Conservation (phyloP, 2,113 vertebrate species). For the Silurus asotus region DNA sequence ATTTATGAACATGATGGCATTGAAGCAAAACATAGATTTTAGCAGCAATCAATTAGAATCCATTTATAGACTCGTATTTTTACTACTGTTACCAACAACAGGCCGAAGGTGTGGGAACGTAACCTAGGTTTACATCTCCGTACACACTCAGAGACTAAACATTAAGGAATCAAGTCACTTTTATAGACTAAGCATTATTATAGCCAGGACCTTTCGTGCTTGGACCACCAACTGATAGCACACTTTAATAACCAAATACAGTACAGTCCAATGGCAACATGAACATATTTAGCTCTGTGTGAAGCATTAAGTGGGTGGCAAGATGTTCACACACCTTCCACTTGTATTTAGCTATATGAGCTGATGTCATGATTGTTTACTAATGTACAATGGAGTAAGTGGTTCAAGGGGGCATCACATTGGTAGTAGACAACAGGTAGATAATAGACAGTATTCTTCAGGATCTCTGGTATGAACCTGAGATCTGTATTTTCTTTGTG, state of each 20-base stretch:
- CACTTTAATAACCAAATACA: neutral
- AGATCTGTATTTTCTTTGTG: neutral
- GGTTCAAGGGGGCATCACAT: neutral
- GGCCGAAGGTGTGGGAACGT: neutral
- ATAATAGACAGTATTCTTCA: neutral
- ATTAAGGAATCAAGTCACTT: neutral
- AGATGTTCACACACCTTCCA: neutral
- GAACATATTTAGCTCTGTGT: neutral
- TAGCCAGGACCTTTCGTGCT: neutral
- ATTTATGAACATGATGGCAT: slow-evolving; percentile 1
- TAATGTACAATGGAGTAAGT: neutral
- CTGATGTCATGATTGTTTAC: neutral
- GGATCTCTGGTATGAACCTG: neutral
- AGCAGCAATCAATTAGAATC: neutral
- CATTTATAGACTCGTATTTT: slow-evolving; percentile 3
- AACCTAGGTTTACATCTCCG: neutral
- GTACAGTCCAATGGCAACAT: neutral
- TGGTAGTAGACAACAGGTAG: neutral
- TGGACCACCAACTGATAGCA: neutral
- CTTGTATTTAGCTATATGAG: neutral
- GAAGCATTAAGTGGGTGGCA: neutral
- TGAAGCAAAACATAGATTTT: neutral
- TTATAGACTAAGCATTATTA: neutral
- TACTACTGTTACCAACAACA: neutral
- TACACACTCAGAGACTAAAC: neutral